Evolutionary conservation across 1,140 invertebrate species (phyloP), one percentile per base, ranked within the genome.

Genomic region (Pissodes strobi): DNA sequence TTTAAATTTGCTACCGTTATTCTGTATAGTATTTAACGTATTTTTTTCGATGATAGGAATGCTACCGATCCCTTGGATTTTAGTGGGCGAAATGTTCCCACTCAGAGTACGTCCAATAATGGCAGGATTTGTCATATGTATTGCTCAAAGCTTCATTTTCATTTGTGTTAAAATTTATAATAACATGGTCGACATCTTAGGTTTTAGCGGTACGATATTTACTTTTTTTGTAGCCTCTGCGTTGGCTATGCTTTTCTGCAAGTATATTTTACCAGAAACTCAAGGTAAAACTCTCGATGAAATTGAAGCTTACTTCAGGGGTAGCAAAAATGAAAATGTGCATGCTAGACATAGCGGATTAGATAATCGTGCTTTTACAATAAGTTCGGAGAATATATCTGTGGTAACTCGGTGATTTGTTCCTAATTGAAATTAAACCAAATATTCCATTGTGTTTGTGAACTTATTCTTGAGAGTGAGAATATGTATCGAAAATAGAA

Each of bases 251-350:
- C 69, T 87, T 0, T 91, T 88, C 72, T 89, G 86, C 12, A 77
- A 84, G 1, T 80, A 87, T 9, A 84, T 88, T 69, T 79, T 94
- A 0, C 91, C 91, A 0, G 92, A 95, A 78, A 95, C 92, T 0
- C 88, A 90, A 74, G 88, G 88, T 5, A 88, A 88, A 68, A 87
- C 84, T 34, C 78, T 93, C n/a, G 84, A 88, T 17, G 89, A 94
- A 74, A 93, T 94, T 25, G 88, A 90, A 77, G 82, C 74, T 17
- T 79, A 79, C 61, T 88, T 88, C 51, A 82, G 82, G 48, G 76
- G 78, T 0, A 79, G 79, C 6, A 53, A 49, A 41, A 38, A 39
- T 13, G 23, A 19, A n/a, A 46, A 57, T 17, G 0, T 30, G 19
- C 76, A 4, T 81, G 80, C 12, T n/a, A 76, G 68, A 8, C 22